These are phyloP conservation scores for Pardosa pseudoannulata DNA, from an alignment of 2,888 invertebrate species.

Conservation along the genomic window DNA sequence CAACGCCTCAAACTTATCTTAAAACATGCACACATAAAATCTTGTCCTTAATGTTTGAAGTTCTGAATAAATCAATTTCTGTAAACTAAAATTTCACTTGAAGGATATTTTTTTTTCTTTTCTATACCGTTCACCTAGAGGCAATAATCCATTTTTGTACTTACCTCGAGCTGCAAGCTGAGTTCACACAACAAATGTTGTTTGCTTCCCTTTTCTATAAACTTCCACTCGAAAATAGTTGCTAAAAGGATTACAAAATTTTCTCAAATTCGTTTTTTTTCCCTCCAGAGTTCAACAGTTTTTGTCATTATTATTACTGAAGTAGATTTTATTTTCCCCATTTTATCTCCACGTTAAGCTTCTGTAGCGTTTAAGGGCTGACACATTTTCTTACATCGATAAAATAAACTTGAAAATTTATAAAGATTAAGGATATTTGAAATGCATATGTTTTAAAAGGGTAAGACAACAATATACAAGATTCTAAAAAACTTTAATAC, in stretches of 20 bases:
- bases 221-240: not conserved
- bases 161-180: not conserved
- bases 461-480: no score
- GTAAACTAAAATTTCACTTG: not conserved
- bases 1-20: not conserved
- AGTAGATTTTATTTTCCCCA: no score
- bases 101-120: not conserved
- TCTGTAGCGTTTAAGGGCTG: no score
- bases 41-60: not conserved
- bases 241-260: slow-evolving; percentile 7
- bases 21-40: not conserved
- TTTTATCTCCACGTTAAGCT: no score
- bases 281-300: not conserved
- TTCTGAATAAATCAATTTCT: not conserved
- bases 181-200: slow-evolving; percentile 3
- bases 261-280: not conserved
- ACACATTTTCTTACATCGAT: no score
- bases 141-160: not conserved
- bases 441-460: no score
- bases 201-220: not conserved
- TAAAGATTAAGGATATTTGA: no score
- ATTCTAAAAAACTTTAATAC: no score
- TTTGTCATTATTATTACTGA: no score
- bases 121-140: not conserved
- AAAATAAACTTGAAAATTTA: no score